Base-by-base conservation (phyloP, 1,140 invertebrate species). In the Saccostrea cuccullata region DNA sequence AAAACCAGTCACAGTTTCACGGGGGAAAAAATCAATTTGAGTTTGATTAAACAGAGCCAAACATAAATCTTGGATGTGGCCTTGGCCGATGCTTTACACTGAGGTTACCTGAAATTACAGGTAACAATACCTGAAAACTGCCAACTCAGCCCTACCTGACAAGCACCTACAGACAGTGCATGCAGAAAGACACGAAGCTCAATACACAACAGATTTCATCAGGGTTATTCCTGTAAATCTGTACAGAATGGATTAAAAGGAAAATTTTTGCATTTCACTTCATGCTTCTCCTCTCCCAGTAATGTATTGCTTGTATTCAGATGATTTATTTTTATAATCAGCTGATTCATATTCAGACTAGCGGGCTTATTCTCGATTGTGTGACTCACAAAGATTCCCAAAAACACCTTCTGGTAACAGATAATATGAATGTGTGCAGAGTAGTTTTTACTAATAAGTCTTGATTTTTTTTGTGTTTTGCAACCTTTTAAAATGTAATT, bases 31-130 rank as follows among this genome's bases (percentile, higher is more conserved):
- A 30, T 77, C 30, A 30, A 30, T 77, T 30, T 77, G 4, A 77
- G 26, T 77, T 77, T 77, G 70, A 40, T 77, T 26, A 77, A 77
- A 77, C 70, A 77, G 17, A 64, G 17, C 15, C 58, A 64, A 20
- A 64, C n/a, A 77, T 77, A 26, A 77, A 15, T 77, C n/a, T 64
- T 64, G 15, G 70, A 77, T 15, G 30, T 30, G 15, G 23, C 70
- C 70, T 36, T 77, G 70, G 26, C 70, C 70, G 70, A 36, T 26
- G 70, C 26, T 77, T 77, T 77, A 77, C 70, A 77, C 30, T 26
- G 15, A 26, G 23, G 70, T 30, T n/a, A 77, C 5, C 58, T n/a
- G 26, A 77, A 77, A 77, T 36, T 77, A 77, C 70, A 77, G 70
- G 70, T 77, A 77, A 77, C 70, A 12, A 30, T 26, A 23, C 3